Evolutionary conservation across 2,113 vertebrate species (phyloP), one percentile per base, ranked within the genome.

Genomic region (Pavo muticus): DNA sequence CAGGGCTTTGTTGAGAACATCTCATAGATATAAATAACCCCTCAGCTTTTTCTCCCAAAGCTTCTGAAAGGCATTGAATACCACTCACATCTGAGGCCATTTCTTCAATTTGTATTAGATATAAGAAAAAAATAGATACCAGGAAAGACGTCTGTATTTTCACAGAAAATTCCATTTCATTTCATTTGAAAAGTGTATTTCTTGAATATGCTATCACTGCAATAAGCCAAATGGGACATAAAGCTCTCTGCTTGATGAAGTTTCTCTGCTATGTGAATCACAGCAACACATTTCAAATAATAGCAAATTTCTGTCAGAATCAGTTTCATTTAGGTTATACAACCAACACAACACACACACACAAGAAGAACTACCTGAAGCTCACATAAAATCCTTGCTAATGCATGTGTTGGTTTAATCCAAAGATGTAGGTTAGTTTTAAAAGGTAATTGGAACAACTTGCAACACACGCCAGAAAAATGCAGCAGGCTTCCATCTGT

Each of bases 191-290:
- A 96, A 92, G 76, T 42, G 61, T 91, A 91, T 95, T 97, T 96
- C 86, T 94, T 95, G 63, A 95, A 77, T 72, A 65, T 21, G 14
- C 61, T 94, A 81, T 84, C 84, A 94, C 71, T 89, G 91, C 91
- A 96, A 85, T 75, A 96, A 92, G 94, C 95, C 74, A 96, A 97
- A 93, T n/a, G 72, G 68, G 82, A 88, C 84, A 97, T 78, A 71
- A 94, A n/a, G 74, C 57, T 88, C 83, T 87, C 8, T 9, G 76
- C 80, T 71, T 76, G 61, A 80, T 74, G 44, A 67, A 82, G 67
- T 73, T 85, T 91, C 79, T 52, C 80, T 82, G 75, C 76, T 35
- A 39, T 3, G 21, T 54, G 47, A 94, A 93, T 95, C 89, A 84
- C 86, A 95, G 74, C 44, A 93, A 72, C 29, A 35, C 45, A 84